Evolutionary conservation across 2,888 invertebrate species (phyloP), one percentile per base, ranked within the genome.

Genomic region (Sympetrum striolatum): DNA sequence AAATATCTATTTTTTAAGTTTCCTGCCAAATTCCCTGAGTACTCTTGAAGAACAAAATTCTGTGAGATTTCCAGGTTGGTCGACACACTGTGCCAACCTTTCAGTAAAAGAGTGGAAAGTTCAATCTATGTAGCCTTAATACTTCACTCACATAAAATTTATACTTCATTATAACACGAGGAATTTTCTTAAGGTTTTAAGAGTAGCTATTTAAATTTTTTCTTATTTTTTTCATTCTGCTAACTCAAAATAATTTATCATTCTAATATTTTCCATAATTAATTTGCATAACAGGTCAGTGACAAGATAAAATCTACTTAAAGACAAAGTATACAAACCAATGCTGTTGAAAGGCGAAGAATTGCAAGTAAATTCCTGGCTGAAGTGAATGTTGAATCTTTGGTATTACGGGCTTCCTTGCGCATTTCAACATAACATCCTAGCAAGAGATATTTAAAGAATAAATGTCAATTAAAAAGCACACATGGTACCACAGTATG

Each of bases 381-480:
- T 0, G 99, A 99, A 0, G 99, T 99, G 94, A 99, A 99, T 0
- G 98, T 98, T 95, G 97, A 97, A 94, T 99, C 98, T 91, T 96
- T 96, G 39, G 96, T 97, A 93, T 98, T 98, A 90, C 99, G 96
- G 0, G 99, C 98, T 92, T 98, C 98, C 91, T 97, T 95, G 73
- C 96, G 93, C 94, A 96, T 94, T 92, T 95, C 95, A 18, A 95
- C 95, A 92, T 96, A 96, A 53, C 95, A 95, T 25, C 94, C 94
- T 92, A 31, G 95, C 95, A 91, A 95, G 64, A 79, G 25, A 80
- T 8, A 22, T 91, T 91, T 18, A 91, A 82, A 31, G 15, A 60
- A 44, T 25, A 73, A 4, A 39, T 44, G 37, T 53, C n/a, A 44
- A 4, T 44, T 10, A 44, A 22, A 15, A 14, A 31, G 5, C 48